Conservation (phyloP, 2,888 invertebrate genomes). For the Conomelus anceps region DNA sequence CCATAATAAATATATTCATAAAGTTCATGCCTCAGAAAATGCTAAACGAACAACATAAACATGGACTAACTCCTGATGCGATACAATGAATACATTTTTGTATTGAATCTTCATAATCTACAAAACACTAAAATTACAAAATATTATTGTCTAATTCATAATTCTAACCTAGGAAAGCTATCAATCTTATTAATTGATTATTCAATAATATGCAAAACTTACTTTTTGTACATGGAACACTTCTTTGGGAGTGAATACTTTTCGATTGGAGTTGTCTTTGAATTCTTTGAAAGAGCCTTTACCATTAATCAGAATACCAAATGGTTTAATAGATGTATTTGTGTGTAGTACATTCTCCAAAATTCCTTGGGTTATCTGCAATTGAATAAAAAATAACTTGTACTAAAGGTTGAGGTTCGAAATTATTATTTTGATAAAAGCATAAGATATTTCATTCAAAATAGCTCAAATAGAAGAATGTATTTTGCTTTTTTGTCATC, state of each 20-base stretch:
- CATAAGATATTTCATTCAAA: not conserved
- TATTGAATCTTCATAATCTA: too few species aligned
- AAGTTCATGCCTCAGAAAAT: too few species aligned
- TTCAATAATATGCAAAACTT: not conserved
- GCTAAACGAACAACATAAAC: too few species aligned
- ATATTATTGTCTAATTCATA: too few species aligned
- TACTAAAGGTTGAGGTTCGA: not conserved
- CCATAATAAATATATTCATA: too few species aligned
- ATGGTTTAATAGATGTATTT: slow-evolving; percentile 32
- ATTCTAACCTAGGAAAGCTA: too few species aligned
- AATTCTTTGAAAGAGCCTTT: slow-evolving; percentile 35
- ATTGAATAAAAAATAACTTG: not conserved
- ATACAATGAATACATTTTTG: too few species aligned
- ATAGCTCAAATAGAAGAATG: not conserved
- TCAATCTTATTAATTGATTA: not conserved
- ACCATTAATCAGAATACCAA: slow-evolving; percentile 38
- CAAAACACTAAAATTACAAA: too few species aligned
- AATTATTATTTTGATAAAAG: not conserved
- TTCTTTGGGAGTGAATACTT: slow-evolving; percentile 33
- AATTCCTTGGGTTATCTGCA: slow-evolving; percentile 33
- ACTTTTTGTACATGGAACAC: slow-evolving; percentile 36
- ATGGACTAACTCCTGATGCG: too few species aligned
- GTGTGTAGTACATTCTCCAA: slow-evolving; percentile 35
- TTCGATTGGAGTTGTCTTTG: slow-evolving; percentile 22
- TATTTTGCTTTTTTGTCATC: too few species aligned